Base-by-base conservation (phyloP, 2,113 vertebrate genomes). In the Prunella fulvescens region DNA sequence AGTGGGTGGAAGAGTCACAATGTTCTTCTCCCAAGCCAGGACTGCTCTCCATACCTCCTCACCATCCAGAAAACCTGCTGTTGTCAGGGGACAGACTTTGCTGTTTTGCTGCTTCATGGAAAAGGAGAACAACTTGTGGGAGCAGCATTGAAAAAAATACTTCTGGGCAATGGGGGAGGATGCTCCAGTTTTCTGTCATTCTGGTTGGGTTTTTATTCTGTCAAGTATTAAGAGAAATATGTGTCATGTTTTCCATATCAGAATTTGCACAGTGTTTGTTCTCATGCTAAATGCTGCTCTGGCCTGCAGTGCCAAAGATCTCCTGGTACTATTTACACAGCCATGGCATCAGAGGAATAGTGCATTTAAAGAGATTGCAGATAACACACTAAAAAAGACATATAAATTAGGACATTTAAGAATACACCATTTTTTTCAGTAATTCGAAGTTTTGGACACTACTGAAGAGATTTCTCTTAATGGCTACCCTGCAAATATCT, bases 21-120 rank as follows among this genome's bases (percentile, higher is more conserved):
- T 0, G 1, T 24, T 71, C 29, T 79, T 67, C 29, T 88, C 48
- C 50, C 25, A 26, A 64, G 31, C 15, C 73, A 57, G 48, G 28
- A 84, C 14, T 37, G 29, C 5, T 57, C 24, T 54, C 37, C 2
- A 0, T 2, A 35, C 3, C 33, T 19, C 23, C 9, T 25, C 4
- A 48, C 24, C 35, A 74, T 7, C 51, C 83, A 73, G 26, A 62
- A 79, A 92, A 79, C 7, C 14, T 61, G 5, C 35, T 53, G 1
- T 0, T 31, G 15, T 12, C 35, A 64, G 19, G 11, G 42, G 11
- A 42, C 14, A 54, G 29, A 24, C 12, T 80, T 72, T 17, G 28
- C 23, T 39, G 56, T 8, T 73, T 64, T 74, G 69, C 16, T 80
- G 50, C 54, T 35, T 40, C 45, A 37, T 42, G 22, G 45, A 73